Percentiles rank a stretch among this genome's conserved stretches.
phyloP scores from a whole-genome alignment of 2,113 vertebrate genomes.

The Pygoscelis antarcticus region DNA sequence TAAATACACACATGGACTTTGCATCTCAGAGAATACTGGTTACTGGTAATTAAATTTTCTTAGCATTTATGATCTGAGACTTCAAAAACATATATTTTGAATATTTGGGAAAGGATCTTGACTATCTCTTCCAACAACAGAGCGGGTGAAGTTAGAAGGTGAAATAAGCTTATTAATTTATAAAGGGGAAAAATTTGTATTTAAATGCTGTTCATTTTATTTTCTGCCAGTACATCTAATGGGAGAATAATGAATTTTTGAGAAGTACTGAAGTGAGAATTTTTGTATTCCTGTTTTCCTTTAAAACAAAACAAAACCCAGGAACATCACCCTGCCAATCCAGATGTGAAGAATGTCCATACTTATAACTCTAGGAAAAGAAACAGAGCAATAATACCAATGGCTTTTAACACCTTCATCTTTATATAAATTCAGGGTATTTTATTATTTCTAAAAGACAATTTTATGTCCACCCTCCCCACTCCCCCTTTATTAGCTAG shows the following conservation, averaged over 20 bases:
- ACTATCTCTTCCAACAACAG: not conserved
- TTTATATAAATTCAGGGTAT: not conserved
- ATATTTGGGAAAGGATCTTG: not conserved
- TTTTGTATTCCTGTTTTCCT: not conserved
- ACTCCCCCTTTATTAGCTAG: not conserved
- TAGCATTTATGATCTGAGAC: not conserved
- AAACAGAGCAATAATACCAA: not conserved
- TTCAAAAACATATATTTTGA: not conserved
- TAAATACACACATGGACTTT: not conserved
- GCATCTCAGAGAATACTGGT: not conserved
- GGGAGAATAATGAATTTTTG: not conserved
- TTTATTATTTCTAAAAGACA: not conserved
- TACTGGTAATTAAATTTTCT: not conserved
- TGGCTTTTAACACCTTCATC: not conserved
- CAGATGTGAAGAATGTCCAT: not conserved
- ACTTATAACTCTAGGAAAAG: not conserved
- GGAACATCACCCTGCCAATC: not conserved
- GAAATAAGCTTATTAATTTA: not conserved
- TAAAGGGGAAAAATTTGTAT: not conserved
- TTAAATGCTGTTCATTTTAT: not conserved
- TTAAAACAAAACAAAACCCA: not conserved
- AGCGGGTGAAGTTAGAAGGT: not conserved
- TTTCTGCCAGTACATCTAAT: not conserved
- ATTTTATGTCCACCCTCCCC: not conserved
- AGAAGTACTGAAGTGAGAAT: not conserved